Conservation (phyloP, 2,888 invertebrate genomes). For the Lasioglossum oenotherae region DNA sequence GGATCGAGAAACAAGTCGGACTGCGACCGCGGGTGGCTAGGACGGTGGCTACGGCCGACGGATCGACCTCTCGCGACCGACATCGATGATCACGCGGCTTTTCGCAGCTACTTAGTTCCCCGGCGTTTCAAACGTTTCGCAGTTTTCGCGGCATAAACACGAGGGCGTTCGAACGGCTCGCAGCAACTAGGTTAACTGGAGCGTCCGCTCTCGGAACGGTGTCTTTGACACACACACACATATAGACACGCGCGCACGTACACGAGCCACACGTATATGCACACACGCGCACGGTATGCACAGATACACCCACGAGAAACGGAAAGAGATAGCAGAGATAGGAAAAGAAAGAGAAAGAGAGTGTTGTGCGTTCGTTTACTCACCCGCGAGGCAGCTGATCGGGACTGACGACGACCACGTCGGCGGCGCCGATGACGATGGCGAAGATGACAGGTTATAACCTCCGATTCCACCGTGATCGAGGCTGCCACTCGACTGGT, state of each 20-base stretch:
- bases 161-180: slow-evolving; percentile 49
- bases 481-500: slow-evolving; percentile 50
- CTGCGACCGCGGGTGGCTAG: background rate
- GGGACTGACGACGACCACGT: slow-evolving; percentile 52
- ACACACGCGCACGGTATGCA: background rate
- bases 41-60: background rate
- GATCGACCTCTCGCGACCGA: background rate
- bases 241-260: background rate
- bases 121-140: slow-evolving; percentile 43
- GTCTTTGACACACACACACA: background rate
- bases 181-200: slow-evolving; percentile 60
- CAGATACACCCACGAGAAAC: background rate
- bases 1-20: background rate
- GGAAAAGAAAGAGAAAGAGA: background rate
- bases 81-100: slow-evolving; percentile 5
- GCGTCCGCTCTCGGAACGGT: slow-evolving; percentile 9
- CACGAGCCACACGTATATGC: background rate
- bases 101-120: background rate
- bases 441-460: slow-evolving; percentile 58
- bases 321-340: background rate
- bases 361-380: slow-evolving; percentile 25
- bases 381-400: slow-evolving; percentile 46
- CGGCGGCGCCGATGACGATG: slow-evolving; percentile 54
- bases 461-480: slow-evolving; percentile 60
- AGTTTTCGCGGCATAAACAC: slow-evolving; percentile 65